Percentiles rank a stretch among this genome's conserved stretches.
phyloP scores from a whole-genome alignment of 1,140 invertebrate genomes.

The Panagrolaimus sp. region DNA sequence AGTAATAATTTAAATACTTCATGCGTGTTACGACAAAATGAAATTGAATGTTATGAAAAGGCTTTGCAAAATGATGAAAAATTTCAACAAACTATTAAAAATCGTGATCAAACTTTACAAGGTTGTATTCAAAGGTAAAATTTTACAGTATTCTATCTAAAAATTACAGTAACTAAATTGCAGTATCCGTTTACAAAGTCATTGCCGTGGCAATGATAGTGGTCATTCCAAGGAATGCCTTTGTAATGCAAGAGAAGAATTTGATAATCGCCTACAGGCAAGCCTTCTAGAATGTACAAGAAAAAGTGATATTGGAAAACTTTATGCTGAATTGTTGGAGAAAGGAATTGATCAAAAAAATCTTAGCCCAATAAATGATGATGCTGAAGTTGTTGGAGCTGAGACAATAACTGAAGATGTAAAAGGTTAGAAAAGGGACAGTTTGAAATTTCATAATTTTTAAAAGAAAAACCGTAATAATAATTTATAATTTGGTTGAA shows the following conservation, averaged over 20 bases:
- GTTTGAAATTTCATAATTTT: no score
- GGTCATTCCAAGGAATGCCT: constrained; percentile 36
- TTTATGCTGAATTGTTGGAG: neutral
- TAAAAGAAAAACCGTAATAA: no score
- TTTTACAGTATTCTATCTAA: neutral
- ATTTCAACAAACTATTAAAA: constrained; percentile 39
- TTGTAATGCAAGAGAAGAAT: constrained; percentile 43
- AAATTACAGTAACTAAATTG: neutral
- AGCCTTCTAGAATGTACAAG: constrained; percentile 15
- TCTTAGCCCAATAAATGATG: constrained; percentile 23
- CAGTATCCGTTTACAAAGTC: constrained; percentile 38
- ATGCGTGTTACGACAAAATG: constrained; percentile 29
- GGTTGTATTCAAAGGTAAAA: constrained; percentile 36
- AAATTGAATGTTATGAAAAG: constrained; percentile 36
- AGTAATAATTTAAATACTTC: constrained; percentile 45
- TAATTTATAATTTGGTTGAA: constrained; percentile 49
- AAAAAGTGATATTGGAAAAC: constrained; percentile 4
- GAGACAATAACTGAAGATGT: no score
- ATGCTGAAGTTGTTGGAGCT: constrained; percentile 19
- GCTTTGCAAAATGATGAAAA: constrained; percentile 38
- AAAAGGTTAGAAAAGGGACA: no score
- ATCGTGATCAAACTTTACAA: constrained; percentile 31
- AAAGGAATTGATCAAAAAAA: constrained; percentile 3
- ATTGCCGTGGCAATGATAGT: constrained; percentile 25
- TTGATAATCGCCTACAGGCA: constrained; percentile 40